Evolutionary conservation across 2,797 vertebrate species (phyloP), one percentile per base, ranked within the genome.

Genomic region (Pseudochirops corinnae): DNA sequence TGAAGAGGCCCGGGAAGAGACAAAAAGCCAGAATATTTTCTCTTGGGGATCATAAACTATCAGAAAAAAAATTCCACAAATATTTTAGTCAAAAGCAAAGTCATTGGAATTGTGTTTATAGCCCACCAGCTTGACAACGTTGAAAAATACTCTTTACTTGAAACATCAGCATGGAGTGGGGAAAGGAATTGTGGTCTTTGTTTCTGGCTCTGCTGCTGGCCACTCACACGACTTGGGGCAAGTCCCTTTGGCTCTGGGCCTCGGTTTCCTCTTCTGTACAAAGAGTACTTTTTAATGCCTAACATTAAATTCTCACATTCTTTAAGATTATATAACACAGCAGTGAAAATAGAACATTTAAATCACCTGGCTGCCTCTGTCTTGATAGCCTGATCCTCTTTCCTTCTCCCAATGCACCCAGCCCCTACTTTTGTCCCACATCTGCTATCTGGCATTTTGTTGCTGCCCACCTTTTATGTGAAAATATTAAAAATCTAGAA

Each of bases 251-350:
- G n/a, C 90, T 90, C 91, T 74, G 91, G 96, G 50, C 82, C 94
- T 93, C 82, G 55, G 52, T 95, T 95, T 92, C 53, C 94, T 87
- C 56, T 9, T 50, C 56, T 52, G 58, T 94, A 53, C 33, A 91
- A 2, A 67, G 12, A 14, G 4, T 39, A 50, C 50, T 39, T 93
- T 31, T 46, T n/a, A 56, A 94, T 91, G 56, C 92, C 33, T 26
- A 91, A 9, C 26, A 29, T 28, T 67, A 31, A 60, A 31, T 93
- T 52, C 55, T 92, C 56, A n/a, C 56, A 21, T 39, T 90, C n/a
- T 46, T 94, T 57, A 56, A 95, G 91, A 62, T 46, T 33, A 33
- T 67, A 33, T 67, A 67, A 90, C 26, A n/a, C 29, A 39, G 58
- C 31, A 57, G 58, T 28, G 53, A 90, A 92, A 62, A 58, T 55